These are phyloP conservation scores for Stichopus chloronotus DNA, from an alignment of 35 echinoderm and acorn worm genomes.

Conservation along the genomic window DNA sequence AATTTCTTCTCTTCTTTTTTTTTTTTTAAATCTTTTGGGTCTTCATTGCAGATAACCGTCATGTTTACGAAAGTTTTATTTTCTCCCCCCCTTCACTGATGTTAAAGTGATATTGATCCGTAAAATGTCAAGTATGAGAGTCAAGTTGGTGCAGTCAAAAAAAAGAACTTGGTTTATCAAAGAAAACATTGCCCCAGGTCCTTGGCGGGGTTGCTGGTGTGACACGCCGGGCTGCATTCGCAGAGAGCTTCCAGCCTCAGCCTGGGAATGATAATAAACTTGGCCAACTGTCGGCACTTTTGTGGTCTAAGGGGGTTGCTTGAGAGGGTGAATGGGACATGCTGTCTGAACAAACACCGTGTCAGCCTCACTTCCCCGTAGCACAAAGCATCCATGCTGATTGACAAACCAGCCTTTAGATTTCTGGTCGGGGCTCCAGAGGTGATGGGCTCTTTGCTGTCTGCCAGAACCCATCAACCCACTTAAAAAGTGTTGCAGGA, in stretches of 20 bases:
- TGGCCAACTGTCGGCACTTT: slow-evolving; percentile 52
- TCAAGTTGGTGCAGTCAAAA: background rate
- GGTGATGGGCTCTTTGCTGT: slow-evolving; percentile 16
- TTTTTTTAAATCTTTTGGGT: too few species aligned
- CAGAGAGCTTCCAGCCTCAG: slow-evolving; percentile 26
- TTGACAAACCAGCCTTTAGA: slow-evolving; percentile 59
- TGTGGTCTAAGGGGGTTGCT: slow-evolving; percentile 54
- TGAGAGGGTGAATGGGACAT: slow-evolving; percentile 60
- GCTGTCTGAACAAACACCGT: slow-evolving; percentile 57
- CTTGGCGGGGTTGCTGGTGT: slow-evolving; percentile 30
- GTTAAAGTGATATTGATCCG: slow-evolving; percentile 48
- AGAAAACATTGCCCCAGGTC: slow-evolving; percentile 60
- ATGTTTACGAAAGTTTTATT: slow-evolving; percentile 40
- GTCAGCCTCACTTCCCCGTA: slow-evolving; percentile 35
- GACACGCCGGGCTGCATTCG: background rate
- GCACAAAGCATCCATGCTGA: slow-evolving; percentile 48
- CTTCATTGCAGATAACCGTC: background rate
- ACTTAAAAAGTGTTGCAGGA: slow-evolving; percentile 49
- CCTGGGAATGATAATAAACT: slow-evolving; percentile 32
- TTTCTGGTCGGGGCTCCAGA: slow-evolving; percentile 19
- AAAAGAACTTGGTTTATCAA: slow-evolving; percentile 34
- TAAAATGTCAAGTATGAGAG: slow-evolving; percentile 46
- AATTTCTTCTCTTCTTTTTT: too few species aligned
- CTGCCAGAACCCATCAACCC: slow-evolving; percentile 44
- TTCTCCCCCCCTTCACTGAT: slow-evolving; percentile 16